Conservation (phyloP, 2,888 invertebrate genomes). For the Theristus sp. region DNA sequence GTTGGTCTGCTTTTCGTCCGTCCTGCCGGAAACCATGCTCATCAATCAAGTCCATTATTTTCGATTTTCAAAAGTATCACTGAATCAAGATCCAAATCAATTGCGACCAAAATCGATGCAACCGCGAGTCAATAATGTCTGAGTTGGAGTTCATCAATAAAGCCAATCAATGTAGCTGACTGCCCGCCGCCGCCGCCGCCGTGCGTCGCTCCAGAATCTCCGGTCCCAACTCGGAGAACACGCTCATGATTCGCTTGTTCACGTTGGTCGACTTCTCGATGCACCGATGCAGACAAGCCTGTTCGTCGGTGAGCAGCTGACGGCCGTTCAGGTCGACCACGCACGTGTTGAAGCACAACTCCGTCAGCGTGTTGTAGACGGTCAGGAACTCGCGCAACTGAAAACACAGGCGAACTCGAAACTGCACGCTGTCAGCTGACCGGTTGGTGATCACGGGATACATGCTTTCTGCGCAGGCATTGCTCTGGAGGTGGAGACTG, state of each 20-base stretch:
- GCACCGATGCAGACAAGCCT: slow-evolving; percentile 14
- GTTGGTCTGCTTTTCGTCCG: slow-evolving; percentile 22
- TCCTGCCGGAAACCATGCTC: slow-evolving; percentile 22
- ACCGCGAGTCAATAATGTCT: neutral
- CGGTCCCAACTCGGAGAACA: slow-evolving; percentile 21
- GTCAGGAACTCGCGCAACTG: slow-evolving; percentile 16
- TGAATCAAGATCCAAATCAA: neutral
- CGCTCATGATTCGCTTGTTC: slow-evolving; percentile 21
- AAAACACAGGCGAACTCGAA: too few species aligned
- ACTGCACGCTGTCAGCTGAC: too few species aligned
- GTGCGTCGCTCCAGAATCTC: slow-evolving; percentile 10
- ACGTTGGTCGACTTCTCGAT: slow-evolving; percentile 23
- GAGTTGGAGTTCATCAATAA: neutral
- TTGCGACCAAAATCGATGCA: neutral
- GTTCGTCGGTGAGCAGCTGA: slow-evolving; percentile 12
- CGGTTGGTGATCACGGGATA: too few species aligned
- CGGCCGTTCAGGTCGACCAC: slow-evolving; percentile 18
- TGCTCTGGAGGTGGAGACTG: too few species aligned
- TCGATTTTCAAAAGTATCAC: neutral
- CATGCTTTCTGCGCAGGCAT: too few species aligned
- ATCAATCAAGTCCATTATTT: slow-evolving; percentile 16
- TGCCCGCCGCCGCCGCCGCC: neutral
- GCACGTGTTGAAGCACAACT: slow-evolving; percentile 20
- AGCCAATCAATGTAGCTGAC: too few species aligned
- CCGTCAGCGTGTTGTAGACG: slow-evolving; percentile 24